Evolutionary conservation across 2,888 invertebrate genomes (phyloP), one percentile per base, ranked within the genome.

Genomic region (Troglohyphantes excavatus): DNA sequence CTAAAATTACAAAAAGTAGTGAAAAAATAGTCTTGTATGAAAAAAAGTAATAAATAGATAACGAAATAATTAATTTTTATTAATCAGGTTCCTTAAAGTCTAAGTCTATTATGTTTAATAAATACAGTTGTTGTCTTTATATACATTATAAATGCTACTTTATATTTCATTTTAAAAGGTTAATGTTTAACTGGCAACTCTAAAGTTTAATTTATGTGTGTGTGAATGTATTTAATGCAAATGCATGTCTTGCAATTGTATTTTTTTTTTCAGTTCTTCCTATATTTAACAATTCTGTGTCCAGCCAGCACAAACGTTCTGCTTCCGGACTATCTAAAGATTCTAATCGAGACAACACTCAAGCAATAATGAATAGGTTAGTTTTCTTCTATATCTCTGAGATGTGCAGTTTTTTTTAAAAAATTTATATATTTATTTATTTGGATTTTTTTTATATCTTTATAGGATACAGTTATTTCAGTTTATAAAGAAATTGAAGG

Each of bases 281-380:
- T 0, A 85, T 90, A 13, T 90, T 90, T 33, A 73, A 75, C 63
- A 81, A 79, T 68, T 43, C 90, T 17, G 43, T 46, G 2, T 72
- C 70, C 21, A 68, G 23, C 27, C 85, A 85, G 39, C 90, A 90
- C 27, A 90, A 90, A 29, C 59, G 90, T 7, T 76, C 86, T 29
- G 73, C 59, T 53, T 76, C 86, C 39, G 90, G 90, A 23, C 53
- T 87, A 6, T 65, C 75, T 13, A 95, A 96, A 79, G 96, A 97
- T 92, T 94, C 26, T 21, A 21, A 59, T n/a, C n/a, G 90, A 29
- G 89, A 91, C 33, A 13, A 23, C 11, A 39, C 67, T 23, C 76
- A 91, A 13, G 78, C 79, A 3, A 82, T 90, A 19, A 83, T 90
- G 46, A 76, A 78, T 6, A 86, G 76, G 90, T 86, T 21, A 19